Evolutionary conservation across 1,140 invertebrate species (phyloP).

Genomic region (Drosophila trapezifrons): DNA sequence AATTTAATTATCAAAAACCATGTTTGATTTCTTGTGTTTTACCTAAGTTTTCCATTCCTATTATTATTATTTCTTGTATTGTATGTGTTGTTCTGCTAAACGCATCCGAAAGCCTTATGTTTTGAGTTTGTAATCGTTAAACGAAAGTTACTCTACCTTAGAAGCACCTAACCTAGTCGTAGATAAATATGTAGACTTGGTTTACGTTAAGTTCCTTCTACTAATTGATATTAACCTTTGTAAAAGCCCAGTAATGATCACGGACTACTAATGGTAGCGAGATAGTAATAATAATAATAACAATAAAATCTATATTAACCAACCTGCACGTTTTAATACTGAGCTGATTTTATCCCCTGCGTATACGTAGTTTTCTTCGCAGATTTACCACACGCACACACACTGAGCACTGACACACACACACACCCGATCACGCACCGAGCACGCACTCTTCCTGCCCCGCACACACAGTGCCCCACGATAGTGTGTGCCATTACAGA

Average conservation of each 20-base stretch:
- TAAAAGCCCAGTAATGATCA: slow-evolving; percentile 53
- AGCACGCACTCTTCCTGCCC: slow-evolving; percentile 30
- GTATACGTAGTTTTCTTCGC: slow-evolving; percentile 54
- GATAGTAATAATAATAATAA: slow-evolving; percentile 19
- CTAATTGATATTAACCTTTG: slow-evolving; percentile 54
- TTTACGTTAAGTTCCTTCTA: slow-evolving; percentile 37
- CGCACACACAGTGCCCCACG: slow-evolving; percentile 46
- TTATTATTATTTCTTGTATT: slow-evolving; percentile 47
- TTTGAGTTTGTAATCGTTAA: slow-evolving; percentile 44
- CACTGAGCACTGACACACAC: slow-evolving; percentile 28
- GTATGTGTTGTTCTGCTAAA: slow-evolving; percentile 50
- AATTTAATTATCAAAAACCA: slow-evolving; percentile 20
- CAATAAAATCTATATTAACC: slow-evolving; percentile 73
- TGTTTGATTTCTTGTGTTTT: slow-evolving; percentile 43
- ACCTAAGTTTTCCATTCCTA: slow-evolving; percentile 47
- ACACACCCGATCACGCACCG: slow-evolving; percentile 44
- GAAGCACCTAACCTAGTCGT: slow-evolving; percentile 36
- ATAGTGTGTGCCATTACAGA: slow-evolving; percentile 35
- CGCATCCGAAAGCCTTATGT: slow-evolving; percentile 46
- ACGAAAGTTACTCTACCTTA: slow-evolving; percentile 8
- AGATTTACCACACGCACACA: slow-evolving; percentile 35
- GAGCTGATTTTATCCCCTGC: slow-evolving; percentile 44
- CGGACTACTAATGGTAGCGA: slow-evolving; percentile 43
- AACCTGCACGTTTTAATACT: slow-evolving; percentile 72
- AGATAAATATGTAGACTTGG: slow-evolving; percentile 40